A percentile compares a stretch with the other conserved stretches of the same genome.
These are phyloP conservation scores for Julus scandinavius DNA, from an alignment of 2,888 invertebrate genomes.

Conservation along the genomic window DNA sequence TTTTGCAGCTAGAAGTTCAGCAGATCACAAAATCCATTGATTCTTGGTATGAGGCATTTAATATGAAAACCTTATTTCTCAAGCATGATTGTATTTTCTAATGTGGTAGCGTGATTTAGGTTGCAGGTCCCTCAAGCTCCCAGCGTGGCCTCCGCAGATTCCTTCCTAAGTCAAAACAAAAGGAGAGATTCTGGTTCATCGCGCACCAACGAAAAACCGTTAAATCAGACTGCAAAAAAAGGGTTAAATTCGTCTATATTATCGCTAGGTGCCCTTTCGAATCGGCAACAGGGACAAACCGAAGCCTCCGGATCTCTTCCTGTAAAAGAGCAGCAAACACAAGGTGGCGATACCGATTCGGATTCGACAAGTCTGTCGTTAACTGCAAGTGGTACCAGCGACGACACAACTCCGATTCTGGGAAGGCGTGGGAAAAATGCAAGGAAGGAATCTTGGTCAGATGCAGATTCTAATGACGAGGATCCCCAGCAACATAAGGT, in stretches of 20 bases:
- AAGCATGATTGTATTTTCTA: not conserved
- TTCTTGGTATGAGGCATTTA: slow-evolving; percentile 1
- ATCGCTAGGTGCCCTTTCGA: slow-evolving; percentile 48
- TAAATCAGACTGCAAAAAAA: slow-evolving; percentile 24
- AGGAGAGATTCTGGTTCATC: not conserved
- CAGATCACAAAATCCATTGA: slow-evolving; percentile 49
- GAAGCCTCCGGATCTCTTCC: not conserved
- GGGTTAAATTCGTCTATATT: slow-evolving; percentile 13
- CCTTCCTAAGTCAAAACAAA: not conserved
- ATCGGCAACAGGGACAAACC: slow-evolving; percentile 23
- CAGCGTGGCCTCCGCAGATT: not conserved
- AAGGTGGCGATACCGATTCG: slow-evolving; percentile 52
- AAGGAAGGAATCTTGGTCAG: slow-evolving; percentile 51
- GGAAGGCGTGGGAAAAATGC: slow-evolving; percentile 50
- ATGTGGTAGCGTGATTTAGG: not conserved
- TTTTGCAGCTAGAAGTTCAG: slow-evolving; percentile 66
- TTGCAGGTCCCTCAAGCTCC: not conserved
- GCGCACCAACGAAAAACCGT: not conserved
- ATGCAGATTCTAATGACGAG: slow-evolving; percentile 48
- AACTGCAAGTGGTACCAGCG: slow-evolving; percentile 54
- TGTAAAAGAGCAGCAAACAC: not conserved
- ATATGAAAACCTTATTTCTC: not conserved
- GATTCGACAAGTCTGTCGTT: slow-evolving; percentile 54
- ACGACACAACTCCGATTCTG: slow-evolving; percentile 54
- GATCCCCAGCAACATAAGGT: slow-evolving; percentile 38